A percentile compares a stretch with the other conserved stretches of the same genome.
These are phyloP conservation scores for Harlomillsia oculata DNA, from an alignment of 1,140 invertebrate genomes.

Conservation along the genomic window DNA sequence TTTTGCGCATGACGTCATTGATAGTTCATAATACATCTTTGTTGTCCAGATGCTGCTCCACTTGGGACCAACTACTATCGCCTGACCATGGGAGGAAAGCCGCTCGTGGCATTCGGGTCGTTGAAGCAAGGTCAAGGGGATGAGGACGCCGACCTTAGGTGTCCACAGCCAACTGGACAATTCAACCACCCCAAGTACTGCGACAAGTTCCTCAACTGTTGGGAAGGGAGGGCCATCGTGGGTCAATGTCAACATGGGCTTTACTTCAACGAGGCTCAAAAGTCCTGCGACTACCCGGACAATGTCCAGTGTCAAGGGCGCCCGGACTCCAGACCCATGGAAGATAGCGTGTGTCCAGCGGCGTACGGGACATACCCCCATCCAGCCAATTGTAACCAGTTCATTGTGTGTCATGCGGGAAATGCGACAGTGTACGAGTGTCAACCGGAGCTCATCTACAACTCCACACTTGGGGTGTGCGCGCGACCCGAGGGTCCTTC, in stretches of 20 bases:
- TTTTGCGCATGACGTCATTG: too few species aligned
- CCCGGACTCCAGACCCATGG: background rate
- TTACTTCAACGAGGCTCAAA: constrained; percentile 23
- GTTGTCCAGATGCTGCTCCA: too few species aligned
- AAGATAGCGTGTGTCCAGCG: constrained; percentile 14
- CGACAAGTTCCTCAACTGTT: constrained; percentile 29
- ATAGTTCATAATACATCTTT: too few species aligned
- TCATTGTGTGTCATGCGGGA: constrained; percentile 29
- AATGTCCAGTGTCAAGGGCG: constrained; percentile 28
- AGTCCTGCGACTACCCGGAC: constrained; percentile 25
- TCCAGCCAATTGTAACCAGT: constrained; percentile 12
- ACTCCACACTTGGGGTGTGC: constrained; percentile 2
- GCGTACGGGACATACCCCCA: constrained; percentile 22
- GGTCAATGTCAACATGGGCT: constrained; percentile 24
- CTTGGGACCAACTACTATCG: too few species aligned
- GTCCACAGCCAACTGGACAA: constrained; percentile 16
- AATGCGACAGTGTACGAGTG: constrained; percentile 19
- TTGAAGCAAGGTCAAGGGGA: too few species aligned
- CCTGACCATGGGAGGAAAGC: too few species aligned
- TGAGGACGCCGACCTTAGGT: too few species aligned
- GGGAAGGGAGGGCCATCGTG: constrained; percentile 15
- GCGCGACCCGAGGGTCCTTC: background rate
- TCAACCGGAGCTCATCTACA: constrained; percentile 16
- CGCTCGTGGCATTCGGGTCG: too few species aligned
- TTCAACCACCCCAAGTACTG: constrained; percentile 29